A percentile compares a stretch with the other conserved stretches of the same genome.
phyloP scores from a whole-genome alignment of 2,113 vertebrate species.

The Anolis carolinensis region DNA sequence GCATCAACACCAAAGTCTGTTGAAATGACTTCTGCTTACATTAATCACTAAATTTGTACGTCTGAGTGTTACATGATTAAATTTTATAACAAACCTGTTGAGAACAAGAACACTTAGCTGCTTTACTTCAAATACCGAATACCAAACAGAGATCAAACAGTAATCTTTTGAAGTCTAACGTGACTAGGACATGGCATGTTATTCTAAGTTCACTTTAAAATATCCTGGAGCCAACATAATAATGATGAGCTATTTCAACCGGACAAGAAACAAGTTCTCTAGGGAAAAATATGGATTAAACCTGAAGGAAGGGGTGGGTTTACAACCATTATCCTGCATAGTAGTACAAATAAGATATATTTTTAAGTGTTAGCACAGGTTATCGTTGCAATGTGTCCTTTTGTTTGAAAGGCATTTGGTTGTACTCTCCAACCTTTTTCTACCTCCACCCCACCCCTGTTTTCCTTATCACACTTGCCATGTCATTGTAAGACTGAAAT shows the following conservation, averaged over 20 bases:
- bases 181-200: background rate
- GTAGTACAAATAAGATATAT: background rate
- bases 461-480: background rate
- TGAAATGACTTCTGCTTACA: conserved; percentile 40
- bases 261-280: background rate
- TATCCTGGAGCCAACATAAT: background rate
- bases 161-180: background rate
- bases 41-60: conserved; percentile 44
- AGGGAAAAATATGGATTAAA: background rate
- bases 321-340: background rate
- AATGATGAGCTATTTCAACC: background rate
- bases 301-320: background rate
- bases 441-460: background rate
- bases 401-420: background rate
- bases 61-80: conserved; percentile 39
- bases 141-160: background rate
- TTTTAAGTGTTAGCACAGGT: conserved; percentile 3
- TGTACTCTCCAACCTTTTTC: background rate
- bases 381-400: conserved; percentile 15
- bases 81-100: conserved; percentile 37
- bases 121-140: background rate
- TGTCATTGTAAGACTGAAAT: conserved; percentile 13
- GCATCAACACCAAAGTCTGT: conserved; percentile 37
- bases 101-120: conserved; percentile 33
- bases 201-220: conserved; percentile 1